Evolutionary conservation across 1,140 invertebrate species (phyloP), one percentile per base, ranked within the genome.

Genomic region (Manduca sexta): DNA sequence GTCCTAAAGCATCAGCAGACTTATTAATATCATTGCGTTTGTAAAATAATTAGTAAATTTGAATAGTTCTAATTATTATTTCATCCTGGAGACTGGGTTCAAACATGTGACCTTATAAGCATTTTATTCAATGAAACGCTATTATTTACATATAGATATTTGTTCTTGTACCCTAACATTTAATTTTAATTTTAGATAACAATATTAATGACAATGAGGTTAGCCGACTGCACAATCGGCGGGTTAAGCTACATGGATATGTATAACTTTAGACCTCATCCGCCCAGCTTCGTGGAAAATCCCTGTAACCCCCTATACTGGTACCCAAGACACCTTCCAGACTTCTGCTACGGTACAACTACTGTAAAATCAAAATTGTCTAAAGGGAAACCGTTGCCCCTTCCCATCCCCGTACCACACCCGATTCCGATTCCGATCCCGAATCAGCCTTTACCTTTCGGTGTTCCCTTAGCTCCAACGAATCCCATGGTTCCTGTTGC

Each of bases 281-380:
- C 30, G 11, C 11, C 11, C 14, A 21, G 48, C 16, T 30, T 34
- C 11, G 38, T 45, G 8, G 60, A 64, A 16, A 53, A 81, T 43
- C 68, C 71, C 3, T 81, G 80, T 43, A 76, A 82, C 15, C 68
- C 69, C 1, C 47, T 77, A 0, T 84, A 75, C 29, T 82, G 78
- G 78, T 82, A 76, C 53, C 78, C 78, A 1, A 66, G 42, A 40
- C 13, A 52, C 10, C 66, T 81, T 40, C 77, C 77, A 29, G 69
- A 77, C 15, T 74, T 69, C 21, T 81, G 77, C 49, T 41, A 70
- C 14, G 34, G 39, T 21, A 62, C 26, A 3, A 49, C 48, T 35
- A 17, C 40, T 6, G 29, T 15, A 14, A 30, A 18, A 14, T n/a
- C 18, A 1, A 50, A 35, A 10, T 42, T 42, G 12, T 6, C 12